phyloP scores from a whole-genome alignment of 2,797 vertebrate species.

The Bradypodion pumilum region DNA sequence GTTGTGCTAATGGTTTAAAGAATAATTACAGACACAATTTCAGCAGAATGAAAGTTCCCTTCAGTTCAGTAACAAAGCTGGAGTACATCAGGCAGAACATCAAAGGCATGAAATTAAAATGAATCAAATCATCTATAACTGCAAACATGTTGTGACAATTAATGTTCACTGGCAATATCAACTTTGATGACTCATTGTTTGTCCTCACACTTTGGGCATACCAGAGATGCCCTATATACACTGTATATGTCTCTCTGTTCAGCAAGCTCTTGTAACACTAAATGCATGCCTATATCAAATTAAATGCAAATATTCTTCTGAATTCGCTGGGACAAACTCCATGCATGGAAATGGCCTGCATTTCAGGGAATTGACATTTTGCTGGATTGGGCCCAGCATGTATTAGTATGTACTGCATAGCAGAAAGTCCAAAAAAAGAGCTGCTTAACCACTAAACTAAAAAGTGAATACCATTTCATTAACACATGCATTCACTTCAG shows the following conservation, averaged over 20 bases:
- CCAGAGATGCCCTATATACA: not conserved
- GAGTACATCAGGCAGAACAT: not conserved
- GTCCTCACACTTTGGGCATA: not conserved
- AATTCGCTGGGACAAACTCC: not conserved
- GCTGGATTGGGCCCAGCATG: conserved; percentile 19
- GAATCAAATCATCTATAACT: not conserved
- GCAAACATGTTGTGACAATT: not conserved
- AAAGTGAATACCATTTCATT: conserved; percentile 66
- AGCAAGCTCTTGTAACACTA: not conserved
- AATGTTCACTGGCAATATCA: not conserved
- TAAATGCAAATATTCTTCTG: no score
- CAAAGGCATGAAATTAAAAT: not conserved
- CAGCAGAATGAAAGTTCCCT: not conserved
- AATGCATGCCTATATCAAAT: not conserved
- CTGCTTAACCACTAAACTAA: conserved; percentile 69
- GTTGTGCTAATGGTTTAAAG: not conserved
- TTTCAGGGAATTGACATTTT: not conserved
- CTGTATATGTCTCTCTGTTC: not conserved
- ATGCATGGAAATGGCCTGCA: not conserved
- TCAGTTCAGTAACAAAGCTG: not conserved
- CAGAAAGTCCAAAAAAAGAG: conserved; percentile 50
- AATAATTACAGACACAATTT: not conserved
- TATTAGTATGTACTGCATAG: conserved; percentile 42
- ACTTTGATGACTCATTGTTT: not conserved
- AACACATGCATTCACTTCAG: conserved; percentile 58